phyloP scores from a whole-genome alignment of 2,888 invertebrate genomes.

The Plusia festucae region DNA sequence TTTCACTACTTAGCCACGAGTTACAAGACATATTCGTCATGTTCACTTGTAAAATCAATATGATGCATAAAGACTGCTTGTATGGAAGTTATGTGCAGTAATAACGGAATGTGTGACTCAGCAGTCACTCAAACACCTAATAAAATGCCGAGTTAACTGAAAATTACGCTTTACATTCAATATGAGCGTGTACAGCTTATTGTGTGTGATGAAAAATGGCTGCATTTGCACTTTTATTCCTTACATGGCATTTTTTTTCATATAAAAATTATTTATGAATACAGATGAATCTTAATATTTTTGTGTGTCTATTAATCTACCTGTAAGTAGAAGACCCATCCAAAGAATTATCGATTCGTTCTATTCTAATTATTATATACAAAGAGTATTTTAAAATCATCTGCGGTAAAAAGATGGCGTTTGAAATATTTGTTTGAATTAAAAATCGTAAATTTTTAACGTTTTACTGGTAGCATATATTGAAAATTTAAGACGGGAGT shows the following conservation, averaged over 20 bases:
- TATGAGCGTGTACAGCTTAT: slow-evolving; percentile 2
- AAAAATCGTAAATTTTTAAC: too few species aligned
- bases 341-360: too few species aligned
- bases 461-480: too few species aligned
- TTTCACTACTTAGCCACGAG: slow-evolving; percentile 1
- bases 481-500: too few species aligned
- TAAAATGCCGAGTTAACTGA: slow-evolving; percentile 14
- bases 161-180: not conserved
- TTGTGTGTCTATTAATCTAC: too few species aligned
- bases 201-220: not conserved
- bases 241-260: not conserved
- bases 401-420: too few species aligned
- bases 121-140: slow-evolving; percentile 14
- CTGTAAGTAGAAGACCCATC: too few species aligned
- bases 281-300: too few species aligned
- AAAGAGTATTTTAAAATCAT: too few species aligned
- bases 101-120: slow-evolving; percentile 45
- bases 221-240: not conserved
- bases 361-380: too few species aligned
- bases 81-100: slow-evolving; percentile 25
- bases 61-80: slow-evolving; percentile 31
- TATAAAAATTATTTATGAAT: not conserved
- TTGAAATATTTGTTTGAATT: too few species aligned
- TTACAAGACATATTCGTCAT: slow-evolving; percentile 16
- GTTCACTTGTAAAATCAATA: slow-evolving; percentile 28